phyloP scores from a whole-genome alignment of 2,113 vertebrate genomes.

The Chloroceryle aenea region DNA sequence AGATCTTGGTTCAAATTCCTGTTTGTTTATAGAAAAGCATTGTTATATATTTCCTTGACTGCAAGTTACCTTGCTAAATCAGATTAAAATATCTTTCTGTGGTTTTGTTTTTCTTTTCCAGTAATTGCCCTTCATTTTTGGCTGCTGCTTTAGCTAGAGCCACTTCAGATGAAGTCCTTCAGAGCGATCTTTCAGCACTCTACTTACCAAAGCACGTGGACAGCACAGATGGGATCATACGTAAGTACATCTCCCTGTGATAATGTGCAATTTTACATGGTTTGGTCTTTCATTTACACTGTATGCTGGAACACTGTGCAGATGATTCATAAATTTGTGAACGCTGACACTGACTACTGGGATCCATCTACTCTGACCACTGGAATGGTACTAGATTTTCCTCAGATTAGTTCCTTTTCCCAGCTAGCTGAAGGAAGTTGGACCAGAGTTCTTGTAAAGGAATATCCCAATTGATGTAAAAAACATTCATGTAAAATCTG shows the following conservation, averaged over 20 bases:
- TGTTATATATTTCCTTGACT: background rate
- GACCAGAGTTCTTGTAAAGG: background rate
- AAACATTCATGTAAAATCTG: background rate
- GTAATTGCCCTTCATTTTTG: constrained; percentile 96
- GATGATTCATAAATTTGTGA: background rate
- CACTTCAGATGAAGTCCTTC: constrained; percentile 89
- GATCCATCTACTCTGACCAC: background rate
- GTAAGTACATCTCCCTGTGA: constrained; percentile 76
- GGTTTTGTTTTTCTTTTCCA: constrained; percentile 55
- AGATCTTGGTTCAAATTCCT: background rate
- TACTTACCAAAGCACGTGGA: constrained; percentile 86
- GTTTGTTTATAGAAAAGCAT: background rate
- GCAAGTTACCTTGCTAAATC: background rate
- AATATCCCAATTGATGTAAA: accelerated
- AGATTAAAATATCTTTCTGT: constrained; percentile 7
- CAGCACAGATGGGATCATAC: constrained; percentile 86
- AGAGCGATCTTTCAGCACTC: constrained; percentile 89
- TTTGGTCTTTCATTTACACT: background rate
- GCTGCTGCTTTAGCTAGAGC: constrained; percentile 93
- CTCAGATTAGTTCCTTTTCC: background rate
- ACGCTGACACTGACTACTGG: background rate
- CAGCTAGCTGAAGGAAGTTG: accelerated
- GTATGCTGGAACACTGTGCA: background rate
- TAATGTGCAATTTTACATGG: background rate
- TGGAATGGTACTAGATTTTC: background rate